phyloP scores from a whole-genome alignment of 2,888 invertebrate genomes.

The Morpho deidamia region DNA sequence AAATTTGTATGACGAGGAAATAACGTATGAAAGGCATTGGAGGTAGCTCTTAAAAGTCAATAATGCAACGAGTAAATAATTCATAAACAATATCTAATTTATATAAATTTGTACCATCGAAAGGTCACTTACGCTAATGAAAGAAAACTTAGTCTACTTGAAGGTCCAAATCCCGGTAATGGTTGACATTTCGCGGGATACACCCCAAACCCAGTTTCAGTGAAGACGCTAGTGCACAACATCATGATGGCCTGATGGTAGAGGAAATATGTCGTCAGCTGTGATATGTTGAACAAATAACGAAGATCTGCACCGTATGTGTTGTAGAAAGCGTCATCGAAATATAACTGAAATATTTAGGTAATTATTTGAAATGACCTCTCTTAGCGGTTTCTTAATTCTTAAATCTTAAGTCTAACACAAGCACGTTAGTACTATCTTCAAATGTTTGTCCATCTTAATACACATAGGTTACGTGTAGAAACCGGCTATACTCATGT shows the following conservation, averaged over 20 bases:
- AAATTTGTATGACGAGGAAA: no score
- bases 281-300: constrained; percentile 86
- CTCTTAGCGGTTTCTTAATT: no score
- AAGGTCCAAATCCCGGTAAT: constrained; percentile 87
- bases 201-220: constrained; percentile 90
- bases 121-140: constrained; percentile 40
- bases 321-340: constrained; percentile 81
- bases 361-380: no score
- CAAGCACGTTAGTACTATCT: no score
- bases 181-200: constrained; percentile 84
- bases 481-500: no score
- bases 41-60: no score
- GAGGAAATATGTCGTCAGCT: constrained; percentile 86
- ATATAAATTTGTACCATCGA: neutral
- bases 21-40: no score
- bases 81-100: no score
- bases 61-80: no score
- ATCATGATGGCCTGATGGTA: constrained; percentile 87
- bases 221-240: constrained; percentile 89
- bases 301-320: constrained; percentile 82
- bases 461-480: no score
- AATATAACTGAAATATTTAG: constrained; percentile 80
- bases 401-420: no score
- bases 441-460: no score
- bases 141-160: constrained; percentile 65